These are phyloP conservation scores for Sebastes oblongus DNA, from an alignment of 2,797 vertebrate genomes.

Conservation along the genomic window DNA sequence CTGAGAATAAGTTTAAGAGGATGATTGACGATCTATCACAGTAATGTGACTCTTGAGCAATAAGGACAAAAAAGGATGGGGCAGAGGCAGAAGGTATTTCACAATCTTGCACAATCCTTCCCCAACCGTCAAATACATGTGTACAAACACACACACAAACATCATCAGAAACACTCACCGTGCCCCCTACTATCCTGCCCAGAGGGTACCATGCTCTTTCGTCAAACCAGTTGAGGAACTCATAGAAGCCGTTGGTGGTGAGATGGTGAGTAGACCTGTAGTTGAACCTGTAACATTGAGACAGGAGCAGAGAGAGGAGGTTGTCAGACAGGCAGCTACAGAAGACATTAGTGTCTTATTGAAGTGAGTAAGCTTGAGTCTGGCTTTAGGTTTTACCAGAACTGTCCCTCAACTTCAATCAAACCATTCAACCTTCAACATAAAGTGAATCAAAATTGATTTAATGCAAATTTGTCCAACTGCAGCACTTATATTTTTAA, in stretches of 20 bases:
- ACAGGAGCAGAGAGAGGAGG: neutral
- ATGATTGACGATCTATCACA: slow-evolving; percentile 21
- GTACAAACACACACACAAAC: neutral
- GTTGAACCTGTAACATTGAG: slow-evolving; percentile 87
- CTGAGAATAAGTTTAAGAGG: neutral
- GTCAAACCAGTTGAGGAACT: slow-evolving; percentile 97
- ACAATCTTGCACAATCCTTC: neutral
- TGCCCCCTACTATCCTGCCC: slow-evolving; percentile 94
- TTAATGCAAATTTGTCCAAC: neutral
- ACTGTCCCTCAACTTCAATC: neutral
- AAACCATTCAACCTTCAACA: neutral
- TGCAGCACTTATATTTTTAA: neutral
- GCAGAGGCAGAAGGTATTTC: neutral
- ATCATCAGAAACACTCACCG: slow-evolving; percentile 87
- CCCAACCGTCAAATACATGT: neutral
- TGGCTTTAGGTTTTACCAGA: neutral
- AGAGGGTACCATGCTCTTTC: slow-evolving; percentile 95
- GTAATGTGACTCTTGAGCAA: slow-evolving; percentile 9
- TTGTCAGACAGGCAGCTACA: slow-evolving; percentile 2
- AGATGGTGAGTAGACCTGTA: slow-evolving; percentile 95
- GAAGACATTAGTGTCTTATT: neutral
- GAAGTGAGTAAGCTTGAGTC: neutral
- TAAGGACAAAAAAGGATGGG: slow-evolving; percentile 6
- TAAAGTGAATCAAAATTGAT: neutral
- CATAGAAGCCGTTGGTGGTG: slow-evolving; percentile 94